A percentile compares a stretch with the other conserved stretches of the same genome.
Conservation (phyloP, 2,797 vertebrate species). For the Sebastes goodei region DNA sequence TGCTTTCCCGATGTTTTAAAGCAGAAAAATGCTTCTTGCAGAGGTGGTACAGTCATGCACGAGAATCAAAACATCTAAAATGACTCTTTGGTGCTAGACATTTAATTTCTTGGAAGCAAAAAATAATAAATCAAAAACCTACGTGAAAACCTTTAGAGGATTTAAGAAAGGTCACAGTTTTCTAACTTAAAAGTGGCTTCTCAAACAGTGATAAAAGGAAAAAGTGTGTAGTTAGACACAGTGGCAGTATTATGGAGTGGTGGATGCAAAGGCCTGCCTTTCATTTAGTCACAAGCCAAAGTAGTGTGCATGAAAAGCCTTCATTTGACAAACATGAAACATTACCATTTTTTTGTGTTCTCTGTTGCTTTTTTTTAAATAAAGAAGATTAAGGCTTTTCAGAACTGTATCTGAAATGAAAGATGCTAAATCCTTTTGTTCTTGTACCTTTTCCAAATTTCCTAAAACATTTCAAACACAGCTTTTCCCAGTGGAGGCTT, state of each 20-base stretch:
- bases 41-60: not conserved
- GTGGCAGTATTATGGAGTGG: conserved; percentile 32
- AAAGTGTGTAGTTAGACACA: not conserved
- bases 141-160: not conserved
- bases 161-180: conserved; percentile 14
- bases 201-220: conserved; percentile 16
- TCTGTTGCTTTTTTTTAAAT: conserved; percentile 62
- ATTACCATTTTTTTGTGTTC: conserved; percentile 61
- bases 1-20: conserved; percentile 29
- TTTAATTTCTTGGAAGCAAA: conserved; percentile 2
- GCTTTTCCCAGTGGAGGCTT: conserved; percentile 43
- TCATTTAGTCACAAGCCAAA: conserved; percentile 64
- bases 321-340: conserved; percentile 68
- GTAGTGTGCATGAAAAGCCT: conserved; percentile 59
- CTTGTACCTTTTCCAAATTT: conserved; percentile 57
- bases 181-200: conserved; percentile 5
- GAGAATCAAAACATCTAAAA: not conserved
- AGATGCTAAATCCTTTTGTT: conserved; percentile 68
- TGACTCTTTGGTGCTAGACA: not conserved
- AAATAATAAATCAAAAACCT: conserved; percentile 9
- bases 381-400: conserved; percentile 71
- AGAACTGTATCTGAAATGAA: conserved; percentile 67
- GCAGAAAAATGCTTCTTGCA: conserved; percentile 3
- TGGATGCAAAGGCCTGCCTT: conserved; percentile 47
- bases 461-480: conserved; percentile 35